Base-by-base conservation (phyloP, 2,888 invertebrate genomes). In the Scaptomyza reducta region DNA sequence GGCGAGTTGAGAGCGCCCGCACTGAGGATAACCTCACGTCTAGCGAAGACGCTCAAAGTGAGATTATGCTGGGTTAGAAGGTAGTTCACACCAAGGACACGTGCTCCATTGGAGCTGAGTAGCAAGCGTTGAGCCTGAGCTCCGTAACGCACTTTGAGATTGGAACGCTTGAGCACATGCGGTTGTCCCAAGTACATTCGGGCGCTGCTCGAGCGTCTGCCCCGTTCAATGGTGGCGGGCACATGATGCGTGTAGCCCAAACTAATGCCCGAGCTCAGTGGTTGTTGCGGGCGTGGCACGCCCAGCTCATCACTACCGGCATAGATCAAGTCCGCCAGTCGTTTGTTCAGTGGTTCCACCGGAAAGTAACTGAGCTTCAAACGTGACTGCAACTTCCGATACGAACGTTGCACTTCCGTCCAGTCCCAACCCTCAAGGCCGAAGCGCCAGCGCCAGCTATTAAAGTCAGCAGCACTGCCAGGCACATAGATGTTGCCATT, bases 301-400 rank as follows among this genome's bases (percentile, higher is more conserved):
- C 96, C 96, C 69, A 96, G 79, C 80, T 97, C 95, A 42, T 92
- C 72, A 0, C 94, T 95, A 0, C 95, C 96, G 53, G 87, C 90
- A 47, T 79, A 44, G 22, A 89, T 59, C 79, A 95, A 94, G 1
- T 93, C 91, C 0, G 93, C 93, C 22, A 90, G 51, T 10, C 89
- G 90, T 14, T 91, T 88, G 59, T 88, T 89, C 25, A 76, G 16
- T 0, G 67, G 61, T 5, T 74, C 18, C 0, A 62, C 16, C 0
- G 64, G 67, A 16, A 88, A 84, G 2, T 77, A 68, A 71, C 92
- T 91, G 1, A 94, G 87, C 6, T 91, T 90, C 46, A 94, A 73
- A 0, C 93, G 94, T 1, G 91, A 90, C 2, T 89, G 90, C 0
- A 92, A 92, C 45, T 92, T 92, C 31, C 93, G 93, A 71, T 93